Evolutionary conservation across 2,888 invertebrate species (phyloP).

Genomic region (Hydriomena furcata): DNA sequence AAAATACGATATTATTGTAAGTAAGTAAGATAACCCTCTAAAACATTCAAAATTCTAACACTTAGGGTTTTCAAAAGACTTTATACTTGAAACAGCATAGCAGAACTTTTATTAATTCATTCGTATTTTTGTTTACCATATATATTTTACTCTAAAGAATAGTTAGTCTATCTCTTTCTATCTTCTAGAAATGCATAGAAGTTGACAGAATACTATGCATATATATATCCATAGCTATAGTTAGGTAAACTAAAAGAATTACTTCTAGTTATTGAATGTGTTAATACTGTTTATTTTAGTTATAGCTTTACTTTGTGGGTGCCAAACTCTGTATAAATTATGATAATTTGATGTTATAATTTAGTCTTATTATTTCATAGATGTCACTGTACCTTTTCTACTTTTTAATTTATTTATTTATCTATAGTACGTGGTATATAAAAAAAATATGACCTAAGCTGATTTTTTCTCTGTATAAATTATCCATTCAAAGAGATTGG

Average conservation of each 20-base stretch:
- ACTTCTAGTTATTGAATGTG: conserved; percentile 34
- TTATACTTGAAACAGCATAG: conserved; percentile 20
- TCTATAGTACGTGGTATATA: too few species aligned
- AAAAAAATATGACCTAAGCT: too few species aligned
- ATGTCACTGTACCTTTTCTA: too few species aligned
- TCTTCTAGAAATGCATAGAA: conserved; percentile 30
- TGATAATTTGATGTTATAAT: too few species aligned
- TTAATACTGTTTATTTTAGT: conserved; percentile 32
- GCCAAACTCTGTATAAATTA: conserved; percentile 29
- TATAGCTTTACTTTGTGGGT: conserved; percentile 34
- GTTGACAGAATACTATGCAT: conserved; percentile 26
- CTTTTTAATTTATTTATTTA: too few species aligned
- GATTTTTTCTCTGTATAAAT: too few species aligned
- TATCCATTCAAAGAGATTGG: conserved; percentile 38
- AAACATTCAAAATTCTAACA: too few species aligned
- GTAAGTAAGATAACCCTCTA: background rate
- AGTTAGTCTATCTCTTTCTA: conserved; percentile 26
- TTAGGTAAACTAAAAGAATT: conserved; percentile 24
- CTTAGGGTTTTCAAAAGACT: background rate
- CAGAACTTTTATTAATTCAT: conserved; percentile 11
- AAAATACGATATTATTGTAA: too few species aligned
- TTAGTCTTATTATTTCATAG: too few species aligned
- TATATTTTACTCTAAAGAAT: conserved; percentile 21
- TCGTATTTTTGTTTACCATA: conserved; percentile 9
- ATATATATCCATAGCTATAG: conserved; percentile 22